Conservation (phyloP, 2,113 vertebrate species). For the Vicugna pacos region DNA sequence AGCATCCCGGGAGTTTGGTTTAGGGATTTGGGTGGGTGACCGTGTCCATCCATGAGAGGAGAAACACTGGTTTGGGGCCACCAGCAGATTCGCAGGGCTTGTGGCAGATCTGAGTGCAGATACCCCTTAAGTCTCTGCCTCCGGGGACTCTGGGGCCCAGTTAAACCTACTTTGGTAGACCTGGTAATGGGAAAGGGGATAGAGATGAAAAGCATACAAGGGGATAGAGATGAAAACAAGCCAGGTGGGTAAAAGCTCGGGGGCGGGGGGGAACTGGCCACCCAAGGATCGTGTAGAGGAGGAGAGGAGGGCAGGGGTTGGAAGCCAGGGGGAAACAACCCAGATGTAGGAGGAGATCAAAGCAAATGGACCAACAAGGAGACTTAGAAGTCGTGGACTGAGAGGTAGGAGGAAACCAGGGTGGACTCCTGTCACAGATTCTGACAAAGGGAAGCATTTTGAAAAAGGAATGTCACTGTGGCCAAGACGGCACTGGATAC, state of each 20-base stretch:
- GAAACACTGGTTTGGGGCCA: background rate
- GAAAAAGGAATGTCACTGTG: background rate
- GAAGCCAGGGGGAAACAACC: background rate
- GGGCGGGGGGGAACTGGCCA: background rate
- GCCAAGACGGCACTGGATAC: background rate
- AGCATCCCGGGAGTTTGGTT: too few relatives aligned
- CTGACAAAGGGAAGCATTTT: background rate
- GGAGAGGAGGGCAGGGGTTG: background rate
- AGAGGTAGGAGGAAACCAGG: background rate
- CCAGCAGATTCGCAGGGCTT: background rate
- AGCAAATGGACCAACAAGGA: background rate
- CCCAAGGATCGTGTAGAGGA: background rate
- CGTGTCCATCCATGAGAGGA: too few relatives aligned
- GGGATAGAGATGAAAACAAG: background rate
- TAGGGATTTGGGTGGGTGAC: too few relatives aligned
- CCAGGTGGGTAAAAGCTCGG: background rate
- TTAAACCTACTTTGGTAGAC: background rate
- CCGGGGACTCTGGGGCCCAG: background rate
- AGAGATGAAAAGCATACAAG: too few relatives aligned
- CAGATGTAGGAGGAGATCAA: background rate
- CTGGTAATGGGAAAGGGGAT: background rate
- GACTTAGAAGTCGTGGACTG: background rate
- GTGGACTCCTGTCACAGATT: background rate
- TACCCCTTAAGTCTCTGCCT: background rate
- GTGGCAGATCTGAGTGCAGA: background rate